Evolutionary conservation across 2,888 invertebrate genomes (phyloP), one percentile per base, ranked within the genome.

Genomic region (Pteria penguin): DNA sequence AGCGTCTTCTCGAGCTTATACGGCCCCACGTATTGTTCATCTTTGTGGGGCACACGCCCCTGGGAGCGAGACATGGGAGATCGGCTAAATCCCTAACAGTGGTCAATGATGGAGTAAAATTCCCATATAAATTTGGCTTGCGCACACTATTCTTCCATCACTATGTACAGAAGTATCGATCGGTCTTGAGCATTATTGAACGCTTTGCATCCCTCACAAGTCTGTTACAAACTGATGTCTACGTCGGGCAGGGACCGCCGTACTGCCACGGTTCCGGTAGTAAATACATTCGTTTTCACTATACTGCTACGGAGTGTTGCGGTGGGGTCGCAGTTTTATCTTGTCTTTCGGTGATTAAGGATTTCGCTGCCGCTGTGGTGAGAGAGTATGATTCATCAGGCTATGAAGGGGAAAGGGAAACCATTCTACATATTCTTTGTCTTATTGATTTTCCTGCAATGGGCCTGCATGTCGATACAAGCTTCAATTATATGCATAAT

Each of bases 1-100:
- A 99, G 95, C 72, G 99, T 99, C 93, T 99, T 99, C 93, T 99
- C 99, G 93, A 99, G 94, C 93, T 98, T 94, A 94, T 98, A 99
- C 78, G 99, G 99, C 88, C 99, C 99, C 90, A 99, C 99, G 94
- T 98, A 99, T 93, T 97, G 91, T 67, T 92, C 92, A 62, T 92
- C 91, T 74, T 86, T 85, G 14, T 72, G 66, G 22, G 73, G 61
- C 31, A 60, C 63, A 14, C 76, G 61, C 29, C 52, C 57, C 75
- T 77, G 77, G 68, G 76, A 72, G 45, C 76, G 76, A 61, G 79
- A 79, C 79, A 79, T 77, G 68, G 61, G 36, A 4, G 55, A 26
- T 29, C 55, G 65, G 27, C 65, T 63, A 26, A 45, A 65, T 33
- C 33, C 26, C 65, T 45, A 67, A 29, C 33, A 61, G 58, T 45